phyloP scores from a whole-genome alignment of 1,140 invertebrate species.

The Drosophila nebulosa region DNA sequence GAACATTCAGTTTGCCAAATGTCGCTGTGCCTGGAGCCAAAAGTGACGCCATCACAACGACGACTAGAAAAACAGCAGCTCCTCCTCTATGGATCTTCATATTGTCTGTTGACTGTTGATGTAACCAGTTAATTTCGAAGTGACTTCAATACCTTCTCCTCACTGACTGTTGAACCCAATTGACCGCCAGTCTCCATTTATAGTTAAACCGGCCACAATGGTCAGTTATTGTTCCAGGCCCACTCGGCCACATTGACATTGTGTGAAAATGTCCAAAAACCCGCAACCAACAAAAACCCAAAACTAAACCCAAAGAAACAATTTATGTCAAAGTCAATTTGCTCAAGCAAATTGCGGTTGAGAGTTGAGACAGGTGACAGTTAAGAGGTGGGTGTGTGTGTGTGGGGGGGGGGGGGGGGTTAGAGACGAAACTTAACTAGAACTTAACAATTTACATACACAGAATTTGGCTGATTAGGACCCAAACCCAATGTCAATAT shows the following conservation, averaged over 20 bases:
- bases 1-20: constrained; percentile 62
- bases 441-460: constrained; percentile 16
- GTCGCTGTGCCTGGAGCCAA: constrained; percentile 44
- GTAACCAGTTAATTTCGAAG: background rate
- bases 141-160: constrained; percentile 15
- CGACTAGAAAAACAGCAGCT: constrained; percentile 9
- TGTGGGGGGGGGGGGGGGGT: background rate
- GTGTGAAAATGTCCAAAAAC: constrained; percentile 64
- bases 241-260: constrained; percentile 3
- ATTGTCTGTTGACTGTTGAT: constrained; percentile 10
- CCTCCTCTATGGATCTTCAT: constrained; percentile 43
- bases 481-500: background rate
- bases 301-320: constrained; percentile 20
- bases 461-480: constrained; percentile 7
- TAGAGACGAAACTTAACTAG: constrained; percentile 28
- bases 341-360: background rate
- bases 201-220: constrained; percentile 46
- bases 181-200: constrained; percentile 49
- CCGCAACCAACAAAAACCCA: constrained; percentile 3
- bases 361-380: no score
- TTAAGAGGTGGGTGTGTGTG: no score
- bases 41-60: constrained; percentile 17
- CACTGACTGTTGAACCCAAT: constrained; percentile 59
- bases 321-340: constrained; percentile 66
- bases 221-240: constrained; percentile 40